Evolutionary conservation across 2,888 invertebrate species (phyloP), one percentile per base, ranked within the genome.

Genomic region (Calliopum simillimum): DNA sequence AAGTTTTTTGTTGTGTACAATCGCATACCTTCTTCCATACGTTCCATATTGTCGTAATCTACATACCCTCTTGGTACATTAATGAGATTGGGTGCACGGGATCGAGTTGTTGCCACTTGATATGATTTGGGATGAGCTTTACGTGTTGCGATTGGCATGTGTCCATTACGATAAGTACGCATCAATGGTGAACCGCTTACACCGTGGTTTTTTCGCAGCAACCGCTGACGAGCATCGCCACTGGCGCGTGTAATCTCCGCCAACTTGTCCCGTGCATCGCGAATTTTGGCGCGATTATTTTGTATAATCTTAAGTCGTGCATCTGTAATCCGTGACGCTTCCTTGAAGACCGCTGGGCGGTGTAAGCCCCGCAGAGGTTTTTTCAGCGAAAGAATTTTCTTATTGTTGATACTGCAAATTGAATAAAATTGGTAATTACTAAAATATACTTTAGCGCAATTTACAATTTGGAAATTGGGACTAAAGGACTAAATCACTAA

Each of bases 261-360:
- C 65, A 95, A 86, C 79, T 93, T 92, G 76, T 95, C 95, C 71
- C 95, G 88, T 1, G 95, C 95, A 88, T 95, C 95, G 0, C 89
- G 89, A 33, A 95, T 90, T 79, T 91, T 91, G 61, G 89, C 90
- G 62, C 94, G 89, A 81, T 94, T 94, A 79, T 93, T 94, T 61
- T 91, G 91, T 75, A 94, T 91, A 51, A 95, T 92, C 85, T 92
- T 93, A 76, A 92, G 90, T 62, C 95, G 89, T 19, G 94, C 95
- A 88, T 95, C 95, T 23, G 76, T 74, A 21, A 77, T 73, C 14
- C 76, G 80, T 5, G 71, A 55, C 4, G 25, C 49, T 16, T 72
- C 68, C 61, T 78, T 80, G 21, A 79, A 79, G 1, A 61, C 66
- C 4, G 77, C 73, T 43, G 74, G 77, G n/a, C 73, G 76, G 0